Evolutionary conservation across 2,888 invertebrate genomes (phyloP).

Genomic region (Acleris sparsana): DNA sequence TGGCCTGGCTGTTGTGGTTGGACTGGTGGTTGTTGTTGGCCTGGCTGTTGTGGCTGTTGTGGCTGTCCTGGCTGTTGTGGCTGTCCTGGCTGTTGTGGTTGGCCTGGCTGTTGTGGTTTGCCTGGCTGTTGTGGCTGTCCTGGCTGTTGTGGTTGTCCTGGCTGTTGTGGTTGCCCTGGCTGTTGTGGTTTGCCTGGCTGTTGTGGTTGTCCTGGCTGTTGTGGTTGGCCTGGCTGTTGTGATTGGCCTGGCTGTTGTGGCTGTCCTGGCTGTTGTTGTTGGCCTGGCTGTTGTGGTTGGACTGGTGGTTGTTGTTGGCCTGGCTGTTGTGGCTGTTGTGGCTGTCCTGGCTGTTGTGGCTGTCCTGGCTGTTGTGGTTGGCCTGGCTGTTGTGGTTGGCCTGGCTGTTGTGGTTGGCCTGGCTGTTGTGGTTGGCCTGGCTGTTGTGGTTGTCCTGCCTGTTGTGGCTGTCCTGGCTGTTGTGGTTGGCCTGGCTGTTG

Average conservation of each 20-base stretch:
- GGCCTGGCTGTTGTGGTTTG: background rate
- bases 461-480: background rate
- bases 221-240: slow-evolving; percentile 10
- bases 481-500: background rate
- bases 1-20: slow-evolving; percentile 27
- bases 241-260: background rate
- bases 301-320: background rate
- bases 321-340: background rate
- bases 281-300: background rate
- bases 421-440: background rate
- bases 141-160: background rate
- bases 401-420: slow-evolving; percentile 28
- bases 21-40: background rate
- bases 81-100: background rate
- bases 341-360: slow-evolving; percentile 1
- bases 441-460: background rate
- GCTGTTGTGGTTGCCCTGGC: slow-evolving; percentile 1
- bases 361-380: background rate
- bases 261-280: slow-evolving; percentile 5
- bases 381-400: background rate
- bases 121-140: background rate
- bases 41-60: background rate
- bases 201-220: slow-evolving; percentile 7
- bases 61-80: background rate
- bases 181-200: background rate